phyloP scores from a whole-genome alignment of 1,140 invertebrate genomes.

The Heliconius eleuchia region DNA sequence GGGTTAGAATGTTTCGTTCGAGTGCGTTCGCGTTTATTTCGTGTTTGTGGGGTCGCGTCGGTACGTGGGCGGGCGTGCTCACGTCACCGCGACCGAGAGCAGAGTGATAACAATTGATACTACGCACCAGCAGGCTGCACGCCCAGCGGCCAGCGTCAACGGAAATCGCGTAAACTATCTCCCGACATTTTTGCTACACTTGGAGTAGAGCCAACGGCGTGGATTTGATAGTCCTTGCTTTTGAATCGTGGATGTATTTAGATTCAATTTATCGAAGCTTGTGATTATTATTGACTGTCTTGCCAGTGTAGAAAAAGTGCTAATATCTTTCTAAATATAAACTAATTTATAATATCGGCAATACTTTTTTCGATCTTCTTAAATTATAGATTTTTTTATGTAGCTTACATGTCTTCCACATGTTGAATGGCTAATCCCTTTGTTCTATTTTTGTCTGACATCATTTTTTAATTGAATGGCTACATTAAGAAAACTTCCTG shows the following conservation, averaged over 20 bases:
- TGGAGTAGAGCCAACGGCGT: slow-evolving; percentile 62
- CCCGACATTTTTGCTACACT: slow-evolving; percentile 52
- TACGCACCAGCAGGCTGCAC: slow-evolving; percentile 42
- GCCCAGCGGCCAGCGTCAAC: slow-evolving; percentile 42
- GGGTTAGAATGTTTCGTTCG: slow-evolving; percentile 45
- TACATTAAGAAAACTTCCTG: background rate
- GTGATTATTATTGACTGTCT: background rate
- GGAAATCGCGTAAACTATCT: slow-evolving; percentile 46
- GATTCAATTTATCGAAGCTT: slow-evolving; percentile 11
- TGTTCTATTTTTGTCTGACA: background rate
- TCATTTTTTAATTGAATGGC: background rate
- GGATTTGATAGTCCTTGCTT: slow-evolving; percentile 13
- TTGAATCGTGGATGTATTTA: background rate
- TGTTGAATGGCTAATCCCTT: background rate
- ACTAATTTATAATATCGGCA: no score
- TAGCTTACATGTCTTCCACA: background rate
- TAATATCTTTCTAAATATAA: no score
- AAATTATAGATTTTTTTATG: no score
- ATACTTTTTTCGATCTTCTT: no score
- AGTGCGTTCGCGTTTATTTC: slow-evolving; percentile 45
- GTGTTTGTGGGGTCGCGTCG: slow-evolving; percentile 62
- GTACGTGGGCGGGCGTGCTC: slow-evolving; percentile 64
- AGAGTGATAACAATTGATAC: slow-evolving; percentile 73
- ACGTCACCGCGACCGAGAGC: slow-evolving; percentile 62
- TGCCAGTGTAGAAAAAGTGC: no score